phyloP scores from a whole-genome alignment of 2,113 vertebrate genomes.

The Notothenia rossii region DNA sequence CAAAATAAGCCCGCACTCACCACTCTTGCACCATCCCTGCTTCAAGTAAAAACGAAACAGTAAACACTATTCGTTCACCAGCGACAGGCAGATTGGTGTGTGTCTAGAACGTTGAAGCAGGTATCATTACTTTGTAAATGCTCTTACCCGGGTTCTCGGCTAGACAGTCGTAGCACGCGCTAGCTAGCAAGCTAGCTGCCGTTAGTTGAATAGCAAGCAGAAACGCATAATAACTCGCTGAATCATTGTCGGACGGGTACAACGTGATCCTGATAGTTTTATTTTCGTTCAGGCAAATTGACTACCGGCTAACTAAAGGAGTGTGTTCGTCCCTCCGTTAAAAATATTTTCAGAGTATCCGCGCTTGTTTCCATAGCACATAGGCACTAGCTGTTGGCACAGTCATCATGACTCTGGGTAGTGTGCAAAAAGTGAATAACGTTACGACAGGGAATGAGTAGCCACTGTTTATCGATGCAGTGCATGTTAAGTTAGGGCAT shows the following conservation, averaged over 20 bases:
- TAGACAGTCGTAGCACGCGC: constrained; percentile 67
- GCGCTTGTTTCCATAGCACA: constrained; percentile 71
- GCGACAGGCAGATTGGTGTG: neutral
- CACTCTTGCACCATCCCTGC: constrained; percentile 19
- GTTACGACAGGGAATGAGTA: constrained; percentile 56
- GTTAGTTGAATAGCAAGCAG: constrained; percentile 68
- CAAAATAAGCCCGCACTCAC: constrained; percentile 48
- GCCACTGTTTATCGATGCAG: constrained; percentile 50
- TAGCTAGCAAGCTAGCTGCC: constrained; percentile 73
- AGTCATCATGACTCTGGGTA: constrained; percentile 77
- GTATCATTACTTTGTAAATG: constrained; percentile 8
- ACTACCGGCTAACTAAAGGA: constrained; percentile 24
- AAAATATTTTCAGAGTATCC: constrained; percentile 53
- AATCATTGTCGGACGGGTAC: constrained; percentile 81
- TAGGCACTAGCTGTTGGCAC: constrained; percentile 62
- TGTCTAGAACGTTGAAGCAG: constrained; percentile 34
- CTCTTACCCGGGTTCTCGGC: constrained; percentile 47
- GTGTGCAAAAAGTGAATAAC: constrained; percentile 81
- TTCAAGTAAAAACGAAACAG: constrained; percentile 29
- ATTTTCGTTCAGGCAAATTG: constrained; percentile 42
- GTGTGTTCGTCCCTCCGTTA: constrained; percentile 13
- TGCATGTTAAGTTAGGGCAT: constrained; percentile 37
- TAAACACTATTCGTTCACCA: constrained; percentile 1
- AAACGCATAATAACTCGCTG: constrained; percentile 83
- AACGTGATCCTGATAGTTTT: constrained; percentile 76